Conservation (phyloP, 2,888 invertebrate genomes). For the Noctua janthina region DNA sequence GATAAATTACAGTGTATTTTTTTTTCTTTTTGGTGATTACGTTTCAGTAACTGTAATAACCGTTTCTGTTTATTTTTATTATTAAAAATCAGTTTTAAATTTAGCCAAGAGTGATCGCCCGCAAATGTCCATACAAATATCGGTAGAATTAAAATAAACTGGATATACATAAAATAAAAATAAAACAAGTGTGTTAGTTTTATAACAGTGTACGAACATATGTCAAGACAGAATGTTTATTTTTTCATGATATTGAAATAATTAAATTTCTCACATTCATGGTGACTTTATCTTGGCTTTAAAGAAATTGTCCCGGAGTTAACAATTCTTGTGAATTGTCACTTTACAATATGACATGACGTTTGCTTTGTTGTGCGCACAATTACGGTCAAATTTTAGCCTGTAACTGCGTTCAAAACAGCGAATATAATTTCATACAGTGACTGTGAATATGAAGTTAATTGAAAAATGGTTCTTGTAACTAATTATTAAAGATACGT, state of each 20-base stretch:
- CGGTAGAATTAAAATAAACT: constrained; percentile 70
- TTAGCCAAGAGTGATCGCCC: constrained; percentile 53
- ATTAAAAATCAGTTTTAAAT: constrained; percentile 29
- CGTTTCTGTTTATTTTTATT: constrained; percentile 13
- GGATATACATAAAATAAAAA: constrained; percentile 64
- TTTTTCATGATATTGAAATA: constrained; percentile 82
- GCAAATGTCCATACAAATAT: constrained; percentile 83
- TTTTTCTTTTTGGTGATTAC: constrained; percentile 11
- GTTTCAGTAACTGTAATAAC: constrained; percentile 1
- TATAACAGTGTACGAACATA: constrained; percentile 78
- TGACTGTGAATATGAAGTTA: constrained; percentile 8
- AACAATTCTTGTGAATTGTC: constrained; percentile 26
- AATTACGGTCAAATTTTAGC: constrained; percentile 19
- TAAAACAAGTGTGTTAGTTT: constrained; percentile 79
- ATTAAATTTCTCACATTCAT: constrained; percentile 73
- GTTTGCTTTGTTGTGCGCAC: constrained; percentile 53
- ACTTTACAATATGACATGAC: constrained; percentile 36
- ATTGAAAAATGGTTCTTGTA: constrained; percentile 36
- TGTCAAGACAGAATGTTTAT: constrained; percentile 82
- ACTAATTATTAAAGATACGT: not conserved
- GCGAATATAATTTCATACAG: constrained; percentile 26
- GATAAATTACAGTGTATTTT: constrained; percentile 29
- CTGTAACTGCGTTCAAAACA: constrained; percentile 36
- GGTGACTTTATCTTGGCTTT: constrained; percentile 61
- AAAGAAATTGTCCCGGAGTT: constrained; percentile 36